A percentile compares a stretch with the other conserved stretches of the same genome.
These are phyloP conservation scores for Adineta ricciae DNA, from an alignment of 2,888 invertebrate species.

Conservation along the genomic window DNA sequence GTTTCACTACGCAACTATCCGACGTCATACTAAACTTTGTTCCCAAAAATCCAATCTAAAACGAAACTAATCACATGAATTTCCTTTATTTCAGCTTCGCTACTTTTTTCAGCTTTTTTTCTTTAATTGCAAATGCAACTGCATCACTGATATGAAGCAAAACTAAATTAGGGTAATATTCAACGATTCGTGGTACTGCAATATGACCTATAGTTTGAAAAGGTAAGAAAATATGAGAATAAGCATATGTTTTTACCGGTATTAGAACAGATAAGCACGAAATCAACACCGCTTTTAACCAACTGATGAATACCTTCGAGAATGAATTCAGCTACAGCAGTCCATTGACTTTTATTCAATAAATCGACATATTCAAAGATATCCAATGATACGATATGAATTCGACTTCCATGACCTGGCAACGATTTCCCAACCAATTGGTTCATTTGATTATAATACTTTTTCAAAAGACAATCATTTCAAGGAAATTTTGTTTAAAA, in stretches of 20 bases:
- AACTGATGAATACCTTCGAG: neutral
- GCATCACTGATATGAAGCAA: neutral
- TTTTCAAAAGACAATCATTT: neutral
- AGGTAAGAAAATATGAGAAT: neutral
- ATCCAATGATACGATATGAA: neutral
- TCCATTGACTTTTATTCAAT: neutral
- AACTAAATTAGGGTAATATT: neutral
- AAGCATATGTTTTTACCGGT: neutral
- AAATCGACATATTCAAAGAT: neutral
- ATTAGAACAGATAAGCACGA: neutral
- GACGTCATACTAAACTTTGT: neutral
- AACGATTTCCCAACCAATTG: neutral
- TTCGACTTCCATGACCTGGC: neutral
- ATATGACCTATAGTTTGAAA: neutral
- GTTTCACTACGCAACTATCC: neutral
- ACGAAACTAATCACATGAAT: too few relatives aligned
- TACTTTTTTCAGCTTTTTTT: neutral
- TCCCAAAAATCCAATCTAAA: conserved; percentile 6
- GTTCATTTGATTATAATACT: conserved; percentile 14
- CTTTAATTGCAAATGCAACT: neutral
- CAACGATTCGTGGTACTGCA: neutral
- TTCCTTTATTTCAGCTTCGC: neutral
- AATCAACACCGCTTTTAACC: conserved; percentile 13
- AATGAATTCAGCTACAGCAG: neutral
- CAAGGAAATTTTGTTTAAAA: neutral